These are phyloP conservation scores for Ianthella basta DNA, from an alignment of 37 sponge, comb jelly and placozoan genomes.

Conservation along the genomic window DNA sequence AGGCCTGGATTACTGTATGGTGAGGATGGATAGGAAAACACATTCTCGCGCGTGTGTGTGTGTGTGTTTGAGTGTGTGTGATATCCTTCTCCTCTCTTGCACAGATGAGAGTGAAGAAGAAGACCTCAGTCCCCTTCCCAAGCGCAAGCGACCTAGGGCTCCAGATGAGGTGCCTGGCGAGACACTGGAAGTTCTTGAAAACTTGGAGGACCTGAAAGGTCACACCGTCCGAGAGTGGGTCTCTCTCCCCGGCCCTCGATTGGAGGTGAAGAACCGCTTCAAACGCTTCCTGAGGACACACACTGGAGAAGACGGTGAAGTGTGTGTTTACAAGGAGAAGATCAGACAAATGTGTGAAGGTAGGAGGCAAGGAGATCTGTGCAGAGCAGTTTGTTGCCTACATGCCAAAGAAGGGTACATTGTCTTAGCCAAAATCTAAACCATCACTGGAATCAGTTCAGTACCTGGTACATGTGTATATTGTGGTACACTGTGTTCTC, in stretches of 20 bases:
- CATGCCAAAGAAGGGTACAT: neutral
- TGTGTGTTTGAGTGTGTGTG: neutral
- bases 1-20: conserved; percentile 90
- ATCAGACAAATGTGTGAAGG: conserved; percentile 98
- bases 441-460: neutral
- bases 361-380: conserved; percentile 14
- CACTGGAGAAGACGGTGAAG: conserved; percentile 81
- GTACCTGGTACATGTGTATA: too few relatives aligned
- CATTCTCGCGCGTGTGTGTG: neutral
- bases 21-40: neutral
- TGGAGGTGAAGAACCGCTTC: conserved; percentile 96
- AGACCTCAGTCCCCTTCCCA: conserved; percentile 24
- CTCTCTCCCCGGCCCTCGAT: conserved; percentile 91
- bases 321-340: conserved; percentile 86
- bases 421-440: neutral
- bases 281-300: conserved; percentile 90
- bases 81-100: too few relatives aligned
- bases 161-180: conserved; percentile 41
- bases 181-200: conserved; percentile 89
- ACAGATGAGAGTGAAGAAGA: conserved; percentile 82
- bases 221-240: conserved; percentile 99
- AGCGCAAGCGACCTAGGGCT: conserved; percentile 34
- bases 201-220: conserved; percentile 94
- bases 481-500: too few relatives aligned
- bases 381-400: neutral